Evolutionary conservation across 2,113 vertebrate genomes (phyloP), one percentile per base, ranked within the genome.

Genomic region (Aplodontia rufa): DNA sequence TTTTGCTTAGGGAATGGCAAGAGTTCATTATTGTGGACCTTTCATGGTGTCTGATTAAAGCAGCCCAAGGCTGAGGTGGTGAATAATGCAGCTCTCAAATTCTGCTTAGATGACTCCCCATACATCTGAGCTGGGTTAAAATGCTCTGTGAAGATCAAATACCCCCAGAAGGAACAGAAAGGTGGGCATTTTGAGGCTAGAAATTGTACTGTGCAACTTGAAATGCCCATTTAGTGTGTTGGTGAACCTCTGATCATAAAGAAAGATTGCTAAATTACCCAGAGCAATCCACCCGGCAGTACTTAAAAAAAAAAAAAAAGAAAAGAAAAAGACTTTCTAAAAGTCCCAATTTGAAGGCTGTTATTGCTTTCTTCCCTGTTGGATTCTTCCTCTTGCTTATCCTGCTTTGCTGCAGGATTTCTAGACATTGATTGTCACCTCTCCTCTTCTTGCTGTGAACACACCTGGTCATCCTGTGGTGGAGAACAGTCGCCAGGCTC

Each of bases 321-420:
- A 24, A 13, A 80, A 10, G 47, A 42, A 20, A 35, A 71, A 26
- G 17, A 62, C 37, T 42, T 87, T 84, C 88, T 40, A 74, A 81
- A 79, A 78, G 69, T 83, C 75, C 42, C 72, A 40, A 90, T 75
- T 51, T 64, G 45, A 96, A 95, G 40, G 68, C 0, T 3, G 9
- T 66, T 84, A 86, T 45, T 85, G 85, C 86, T 64, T 95, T 84
- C 84, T 92, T 97, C 68, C 66, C 64, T 76, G 93, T 80, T 51
- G 80, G 85, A 75, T 40, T 58, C 53, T 64, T 94, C 62, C 69
- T 94, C 79, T 62, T 90, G 26, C 55, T 72, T 76, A 74, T 20
- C 22, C 32, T 64, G 14, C 24, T 91, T 91, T 53, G n/a, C 85
- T 68, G 49, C 55, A 82, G n/a, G 62, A 71, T 66, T 81, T 92